Evolutionary conservation across 1,140 invertebrate genomes (phyloP).

Genomic region (Lepidurus couesii): DNA sequence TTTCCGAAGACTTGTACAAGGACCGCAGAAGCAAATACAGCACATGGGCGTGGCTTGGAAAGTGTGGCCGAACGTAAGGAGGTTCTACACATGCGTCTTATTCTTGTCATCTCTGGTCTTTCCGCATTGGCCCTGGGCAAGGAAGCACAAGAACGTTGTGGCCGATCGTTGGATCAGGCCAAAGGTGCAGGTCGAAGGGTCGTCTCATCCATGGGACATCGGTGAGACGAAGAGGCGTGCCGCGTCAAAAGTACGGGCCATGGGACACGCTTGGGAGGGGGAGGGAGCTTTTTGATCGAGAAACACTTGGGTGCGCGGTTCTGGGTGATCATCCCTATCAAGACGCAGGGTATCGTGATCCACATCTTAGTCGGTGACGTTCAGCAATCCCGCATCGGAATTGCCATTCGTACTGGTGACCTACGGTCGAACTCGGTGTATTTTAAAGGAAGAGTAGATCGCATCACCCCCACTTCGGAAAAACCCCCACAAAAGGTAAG

Average conservation of each 20-base stretch:
- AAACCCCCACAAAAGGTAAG: too few relatives aligned
- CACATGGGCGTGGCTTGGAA: not conserved
- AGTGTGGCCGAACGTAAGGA: not conserved
- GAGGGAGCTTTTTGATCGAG: slow-evolving; percentile 18
- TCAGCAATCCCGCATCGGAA: not conserved
- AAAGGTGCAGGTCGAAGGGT: slow-evolving; percentile 15
- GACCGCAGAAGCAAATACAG: not conserved
- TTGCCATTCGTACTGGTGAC: too few relatives aligned
- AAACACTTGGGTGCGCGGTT: not conserved
- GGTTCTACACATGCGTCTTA: slow-evolving; percentile 10
- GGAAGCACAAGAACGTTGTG: not conserved
- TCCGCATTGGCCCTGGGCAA: not conserved
- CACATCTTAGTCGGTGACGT: not conserved
- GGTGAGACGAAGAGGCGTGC: slow-evolving; percentile 7
- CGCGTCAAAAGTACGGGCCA: not conserved
- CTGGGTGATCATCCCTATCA: not conserved
- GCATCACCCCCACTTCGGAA: too few relatives aligned
- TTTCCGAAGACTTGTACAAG: not conserved
- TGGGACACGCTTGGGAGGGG: not conserved
- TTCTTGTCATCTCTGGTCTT: not conserved
- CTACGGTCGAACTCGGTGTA: too few relatives aligned
- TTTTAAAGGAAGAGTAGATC: too few relatives aligned
- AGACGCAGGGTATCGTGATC: slow-evolving; percentile 1
- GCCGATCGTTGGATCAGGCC: slow-evolving; percentile 16
- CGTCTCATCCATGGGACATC: not conserved